A percentile compares a stretch with the other conserved stretches of the same genome.
phyloP scores from a whole-genome alignment of 2,113 vertebrate genomes.

The Sakesphorus luctuosus region DNA sequence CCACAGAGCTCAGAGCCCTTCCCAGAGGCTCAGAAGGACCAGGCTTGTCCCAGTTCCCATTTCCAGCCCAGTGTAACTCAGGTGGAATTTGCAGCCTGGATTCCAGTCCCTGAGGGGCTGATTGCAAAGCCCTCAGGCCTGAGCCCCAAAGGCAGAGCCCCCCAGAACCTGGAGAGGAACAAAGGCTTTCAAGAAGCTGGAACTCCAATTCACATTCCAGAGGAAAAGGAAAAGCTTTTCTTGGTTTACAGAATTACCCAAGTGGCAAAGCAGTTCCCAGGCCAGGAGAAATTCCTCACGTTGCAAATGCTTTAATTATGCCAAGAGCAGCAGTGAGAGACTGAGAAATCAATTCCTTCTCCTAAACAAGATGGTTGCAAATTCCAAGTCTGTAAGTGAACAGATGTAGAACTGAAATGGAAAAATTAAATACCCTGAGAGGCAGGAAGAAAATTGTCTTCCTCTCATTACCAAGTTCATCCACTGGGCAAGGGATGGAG shows the following conservation, averaged over 20 bases:
- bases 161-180: neutral
- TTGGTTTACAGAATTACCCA: slow-evolving; percentile 28
- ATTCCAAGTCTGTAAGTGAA: neutral
- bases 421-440: slow-evolving; percentile 13
- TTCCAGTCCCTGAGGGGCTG: fast-evolving
- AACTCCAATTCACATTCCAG: neutral
- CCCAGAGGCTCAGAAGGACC: neutral
- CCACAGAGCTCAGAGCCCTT: fast-evolving
- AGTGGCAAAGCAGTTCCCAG: slow-evolving; percentile 48
- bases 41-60: neutral
- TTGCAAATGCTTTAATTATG: slow-evolving; percentile 39
- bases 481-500: neutral
- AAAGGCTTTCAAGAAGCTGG: neutral
- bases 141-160: neutral
- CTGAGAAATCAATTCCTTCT: slow-evolving; percentile 29
- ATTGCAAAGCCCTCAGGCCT: neutral
- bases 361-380: slow-evolving; percentile 9
- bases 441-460: neutral
- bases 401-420: slow-evolving; percentile 49
- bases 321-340: neutral
- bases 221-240: slow-evolving; percentile 30
- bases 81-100: fast-evolving
- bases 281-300: slow-evolving; percentile 26
- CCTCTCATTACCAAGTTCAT: neutral
- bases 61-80: neutral